A percentile compares a stretch with the other conserved stretches of the same genome.
Conservation (phyloP, 2,888 invertebrate species). For the Eucera pruinosa region DNA sequence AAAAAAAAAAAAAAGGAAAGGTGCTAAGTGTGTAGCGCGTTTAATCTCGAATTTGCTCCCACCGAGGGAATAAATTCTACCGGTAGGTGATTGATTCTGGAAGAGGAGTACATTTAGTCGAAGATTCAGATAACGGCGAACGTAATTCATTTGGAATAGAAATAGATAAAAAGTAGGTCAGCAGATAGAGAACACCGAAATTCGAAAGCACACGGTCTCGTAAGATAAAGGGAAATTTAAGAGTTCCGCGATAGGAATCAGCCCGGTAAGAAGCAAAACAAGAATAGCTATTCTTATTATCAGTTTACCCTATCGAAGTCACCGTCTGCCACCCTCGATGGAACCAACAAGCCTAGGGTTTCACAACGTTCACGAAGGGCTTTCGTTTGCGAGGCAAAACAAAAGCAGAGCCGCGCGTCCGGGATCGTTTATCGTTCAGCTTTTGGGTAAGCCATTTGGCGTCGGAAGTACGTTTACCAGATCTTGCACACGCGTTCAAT, state of each 20-base stretch:
- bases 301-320: background rate
- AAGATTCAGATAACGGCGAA: background rate
- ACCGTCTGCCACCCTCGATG: background rate
- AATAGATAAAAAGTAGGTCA: slow-evolving; percentile 20
- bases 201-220: background rate
- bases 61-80: background rate
- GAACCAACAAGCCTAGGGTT: background rate
- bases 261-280: background rate
- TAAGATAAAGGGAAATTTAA: slow-evolving; percentile 24
- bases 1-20: too few relatives aligned
- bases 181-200: background rate
- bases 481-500: slow-evolving; percentile 44
- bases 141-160: background rate
- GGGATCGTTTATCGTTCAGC: slow-evolving; percentile 28
- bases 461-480: slow-evolving; percentile 37
- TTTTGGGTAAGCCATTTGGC: slow-evolving; percentile 27
- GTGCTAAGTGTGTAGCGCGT: background rate
- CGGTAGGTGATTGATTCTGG: background rate
- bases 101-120: background rate
- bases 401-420: too few relatives aligned
- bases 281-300: slow-evolving; percentile 3
- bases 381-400: background rate
- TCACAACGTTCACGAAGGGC: slow-evolving; percentile 24
- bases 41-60: background rate
- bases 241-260: background rate